Evolutionary conservation across 2,797 vertebrate genomes (phyloP).

Genomic region (Siniperca scherzeri): DNA sequence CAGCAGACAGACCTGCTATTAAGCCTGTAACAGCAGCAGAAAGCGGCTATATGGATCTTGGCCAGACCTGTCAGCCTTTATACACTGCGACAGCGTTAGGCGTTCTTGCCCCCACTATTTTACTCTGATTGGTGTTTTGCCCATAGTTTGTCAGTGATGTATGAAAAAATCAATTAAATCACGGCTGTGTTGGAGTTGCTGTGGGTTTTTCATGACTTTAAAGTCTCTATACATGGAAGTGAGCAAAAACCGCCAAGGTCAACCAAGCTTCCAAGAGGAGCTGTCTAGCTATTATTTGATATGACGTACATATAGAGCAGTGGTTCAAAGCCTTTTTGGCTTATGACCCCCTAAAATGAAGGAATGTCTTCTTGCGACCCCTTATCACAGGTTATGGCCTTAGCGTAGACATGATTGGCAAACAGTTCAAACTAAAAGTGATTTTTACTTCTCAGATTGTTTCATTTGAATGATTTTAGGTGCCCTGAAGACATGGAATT

Average conservation of each 20-base stretch:
- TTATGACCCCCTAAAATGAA: not conserved
- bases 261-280: constrained; percentile 14
- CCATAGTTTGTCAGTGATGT: constrained; percentile 91
- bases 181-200: constrained; percentile 86
- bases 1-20: constrained; percentile 47
- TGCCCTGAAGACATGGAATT: not conserved
- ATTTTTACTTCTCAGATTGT: not conserved
- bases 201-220: constrained; percentile 85
- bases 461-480: not conserved
- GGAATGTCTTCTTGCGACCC: no score
- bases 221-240: constrained; percentile 45
- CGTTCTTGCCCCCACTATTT: constrained; percentile 70
- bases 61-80: constrained; percentile 75
- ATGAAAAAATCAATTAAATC: constrained; percentile 95
- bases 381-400: not conserved
- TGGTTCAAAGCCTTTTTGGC: not conserved
- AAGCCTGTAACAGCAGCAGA: constrained; percentile 57
- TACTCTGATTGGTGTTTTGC: constrained; percentile 79
- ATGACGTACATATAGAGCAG: not conserved
- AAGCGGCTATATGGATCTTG: constrained; percentile 57
- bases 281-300: constrained; percentile 4
- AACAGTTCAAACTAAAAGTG: not conserved
- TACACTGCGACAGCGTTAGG: constrained; percentile 75
- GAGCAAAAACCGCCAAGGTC: constrained; percentile 66
- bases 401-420: not conserved